phyloP scores from a whole-genome alignment of 2,113 vertebrate species.

The Rhinogobius similis region DNA sequence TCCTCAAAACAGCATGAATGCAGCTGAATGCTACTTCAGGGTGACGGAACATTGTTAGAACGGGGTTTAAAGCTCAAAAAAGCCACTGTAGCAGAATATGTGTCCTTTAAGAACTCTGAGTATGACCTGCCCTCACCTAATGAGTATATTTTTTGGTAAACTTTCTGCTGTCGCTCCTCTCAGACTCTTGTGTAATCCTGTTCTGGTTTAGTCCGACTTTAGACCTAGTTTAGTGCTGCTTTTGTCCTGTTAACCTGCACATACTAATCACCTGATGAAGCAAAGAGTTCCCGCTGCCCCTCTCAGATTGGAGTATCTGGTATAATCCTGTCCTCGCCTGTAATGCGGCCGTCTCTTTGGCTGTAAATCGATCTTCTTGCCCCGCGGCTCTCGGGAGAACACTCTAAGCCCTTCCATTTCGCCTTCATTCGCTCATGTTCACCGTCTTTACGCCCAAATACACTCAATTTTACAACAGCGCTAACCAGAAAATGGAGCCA shows the following conservation, averaged over 20 bases:
- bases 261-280: too few relatives aligned
- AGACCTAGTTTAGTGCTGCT: background rate
- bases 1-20: too few relatives aligned
- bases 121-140: too few relatives aligned
- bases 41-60: too few relatives aligned
- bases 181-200: too few relatives aligned
- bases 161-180: too few relatives aligned
- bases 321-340: background rate
- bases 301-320: background rate
- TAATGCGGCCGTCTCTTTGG: background rate
- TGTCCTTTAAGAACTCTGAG: too few relatives aligned
- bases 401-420: slow-evolving; percentile 1
- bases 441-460: slow-evolving; percentile 68
- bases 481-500: slow-evolving; percentile 73
- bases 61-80: too few relatives aligned
- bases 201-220: background rate
- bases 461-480: slow-evolving; percentile 65
- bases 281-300: too few relatives aligned
- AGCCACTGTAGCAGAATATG: too few relatives aligned
- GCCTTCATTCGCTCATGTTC: slow-evolving; percentile 54
- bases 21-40: too few relatives aligned
- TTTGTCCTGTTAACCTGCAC: background rate
- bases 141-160: too few relatives aligned
- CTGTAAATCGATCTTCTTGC: background rate
- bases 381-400: background rate